Base-by-base conservation (phyloP, 2,113 vertebrate species). In the Megaptera novaeangliae region DNA sequence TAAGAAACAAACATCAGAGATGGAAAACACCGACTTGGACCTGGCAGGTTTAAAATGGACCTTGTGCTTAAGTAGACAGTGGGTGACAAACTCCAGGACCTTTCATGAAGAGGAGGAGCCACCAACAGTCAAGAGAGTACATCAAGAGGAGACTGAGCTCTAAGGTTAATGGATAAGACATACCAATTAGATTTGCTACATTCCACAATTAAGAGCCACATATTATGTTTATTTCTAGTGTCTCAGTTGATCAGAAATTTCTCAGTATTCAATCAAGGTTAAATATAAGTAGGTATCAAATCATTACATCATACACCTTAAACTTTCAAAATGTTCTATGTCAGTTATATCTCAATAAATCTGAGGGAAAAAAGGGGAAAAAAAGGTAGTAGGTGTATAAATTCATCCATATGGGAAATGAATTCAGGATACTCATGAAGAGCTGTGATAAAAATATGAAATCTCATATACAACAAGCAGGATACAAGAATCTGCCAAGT, bases 371-470 rank as follows among this genome's bases (percentile, higher is more conserved):
- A 71, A 46, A 59, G 63, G 64, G 52, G 83, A 59, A 44, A 69
- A 93, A 80, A 55, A n/a, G 29, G 3, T 46, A 81, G 13, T 57
- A 78, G 23, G 17, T 55, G 2, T 10, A 23, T 90, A 94, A n/a
- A 88, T 91, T 97, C 31, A 91, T 88, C 49, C 41, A 83, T 31
- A 39, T 59, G 41, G n/a, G 59, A 96, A 95, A 72, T 80, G 18
- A 95, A 96, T 96, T 27, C 85, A 93, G 31, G 90, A 77, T 63
- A 84, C 13, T 68, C 7, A 7, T 39, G 41, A 95, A 93, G 20
- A 27, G 5, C 4, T 77, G 18, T 88, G 31, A 95, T 83, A 23
- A 88, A 94, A 95, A 85, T 77, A 92, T 6, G 29, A 84, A 74
- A 71, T 87, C 46, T 95, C 61, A 31, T 71, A 69, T 68, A 86